Percentiles rank a stretch among this genome's conserved stretches.
Evolutionary conservation across 2,113 vertebrate species (phyloP).

Genomic region (Nesogale talazaci): DNA sequence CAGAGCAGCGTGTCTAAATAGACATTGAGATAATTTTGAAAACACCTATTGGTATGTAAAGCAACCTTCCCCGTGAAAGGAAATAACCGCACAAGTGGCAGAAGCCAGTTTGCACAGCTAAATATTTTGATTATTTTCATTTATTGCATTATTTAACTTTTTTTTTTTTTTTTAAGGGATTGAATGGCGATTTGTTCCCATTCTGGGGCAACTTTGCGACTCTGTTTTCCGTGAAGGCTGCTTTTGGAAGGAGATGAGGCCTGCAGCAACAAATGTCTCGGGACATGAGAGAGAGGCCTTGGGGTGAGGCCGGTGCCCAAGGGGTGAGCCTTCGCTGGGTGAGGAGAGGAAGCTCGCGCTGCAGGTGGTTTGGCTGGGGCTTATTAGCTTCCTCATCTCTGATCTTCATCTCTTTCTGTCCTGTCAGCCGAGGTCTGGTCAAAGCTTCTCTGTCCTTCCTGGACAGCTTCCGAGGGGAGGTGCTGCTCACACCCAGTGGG

Average conservation of each 20-base stretch:
- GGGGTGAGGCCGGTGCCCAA: fast-evolving
- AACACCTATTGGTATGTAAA: constrained; percentile 86
- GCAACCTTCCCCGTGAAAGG: constrained; percentile 80
- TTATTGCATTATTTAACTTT: constrained; percentile 71
- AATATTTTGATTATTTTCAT: constrained; percentile 82
- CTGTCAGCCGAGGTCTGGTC: background rate
- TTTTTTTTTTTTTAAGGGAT: constrained; percentile 28
- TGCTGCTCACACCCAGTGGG: fast-evolving
- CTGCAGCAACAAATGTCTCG: constrained; percentile 16
- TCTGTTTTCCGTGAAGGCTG: constrained; percentile 44
- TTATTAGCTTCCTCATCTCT: background rate
- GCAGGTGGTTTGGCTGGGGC: background rate
- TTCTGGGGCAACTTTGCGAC: constrained; percentile 32
- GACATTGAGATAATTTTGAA: constrained; percentile 83
- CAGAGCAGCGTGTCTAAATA: constrained; percentile 84
- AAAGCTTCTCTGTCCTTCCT: background rate
- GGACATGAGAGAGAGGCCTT: background rate
- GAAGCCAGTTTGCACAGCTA: constrained; percentile 83
- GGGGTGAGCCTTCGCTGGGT: fast-evolving
- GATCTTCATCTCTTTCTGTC: background rate
- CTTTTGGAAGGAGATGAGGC: constrained; percentile 32
- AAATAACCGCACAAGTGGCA: constrained; percentile 74
- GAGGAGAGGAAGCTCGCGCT: background rate
- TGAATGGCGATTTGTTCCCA: constrained; percentile 69
- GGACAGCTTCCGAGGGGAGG: background rate